These are phyloP conservation scores for Pterophyllum scalare DNA, from an alignment of 2,113 vertebrate genomes.

Conservation along the genomic window DNA sequence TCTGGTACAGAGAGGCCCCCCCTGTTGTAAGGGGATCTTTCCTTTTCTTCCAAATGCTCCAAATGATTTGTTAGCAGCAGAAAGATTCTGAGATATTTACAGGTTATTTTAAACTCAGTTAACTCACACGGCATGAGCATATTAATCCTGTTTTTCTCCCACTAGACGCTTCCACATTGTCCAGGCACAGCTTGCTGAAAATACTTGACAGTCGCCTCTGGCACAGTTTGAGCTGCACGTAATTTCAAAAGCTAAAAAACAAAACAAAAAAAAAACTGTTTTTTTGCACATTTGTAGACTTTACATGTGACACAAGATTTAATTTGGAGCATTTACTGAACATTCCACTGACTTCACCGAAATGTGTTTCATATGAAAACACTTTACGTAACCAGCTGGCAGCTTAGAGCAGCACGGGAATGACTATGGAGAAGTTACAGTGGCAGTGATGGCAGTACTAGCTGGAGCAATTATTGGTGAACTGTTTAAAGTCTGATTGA, in stretches of 20 bases:
- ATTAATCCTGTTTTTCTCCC: background rate
- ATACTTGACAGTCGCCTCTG: constrained; percentile 49
- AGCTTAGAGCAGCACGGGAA: constrained; percentile 43
- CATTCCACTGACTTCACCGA: constrained; percentile 81
- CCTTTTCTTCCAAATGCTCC: constrained; percentile 23
- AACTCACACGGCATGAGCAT: background rate
- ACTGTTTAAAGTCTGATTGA: background rate
- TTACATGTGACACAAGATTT: constrained; percentile 70
- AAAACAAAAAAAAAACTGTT: background rate
- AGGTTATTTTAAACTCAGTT: background rate
- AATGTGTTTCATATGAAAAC: constrained; percentile 80
- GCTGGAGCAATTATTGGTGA: constrained; percentile 20
- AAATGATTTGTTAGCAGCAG: constrained; percentile 22
- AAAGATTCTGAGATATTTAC: constrained; percentile 6
- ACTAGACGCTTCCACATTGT: constrained; percentile 14
- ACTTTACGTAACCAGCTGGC: constrained; percentile 77
- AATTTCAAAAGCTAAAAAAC: constrained; percentile 49
- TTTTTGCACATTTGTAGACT: constrained; percentile 69
- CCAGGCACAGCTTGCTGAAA: constrained; percentile 1
- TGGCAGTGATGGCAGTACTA: constrained; percentile 32
- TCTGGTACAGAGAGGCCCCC: constrained; percentile 64
- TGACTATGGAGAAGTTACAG: constrained; percentile 48
- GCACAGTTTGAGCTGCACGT: constrained; percentile 25
- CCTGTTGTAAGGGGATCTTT: constrained; percentile 41
- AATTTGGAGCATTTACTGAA: constrained; percentile 74